These are phyloP conservation scores for Corynorhinus townsendii DNA, from an alignment of 2,113 vertebrate species.

Conservation along the genomic window DNA sequence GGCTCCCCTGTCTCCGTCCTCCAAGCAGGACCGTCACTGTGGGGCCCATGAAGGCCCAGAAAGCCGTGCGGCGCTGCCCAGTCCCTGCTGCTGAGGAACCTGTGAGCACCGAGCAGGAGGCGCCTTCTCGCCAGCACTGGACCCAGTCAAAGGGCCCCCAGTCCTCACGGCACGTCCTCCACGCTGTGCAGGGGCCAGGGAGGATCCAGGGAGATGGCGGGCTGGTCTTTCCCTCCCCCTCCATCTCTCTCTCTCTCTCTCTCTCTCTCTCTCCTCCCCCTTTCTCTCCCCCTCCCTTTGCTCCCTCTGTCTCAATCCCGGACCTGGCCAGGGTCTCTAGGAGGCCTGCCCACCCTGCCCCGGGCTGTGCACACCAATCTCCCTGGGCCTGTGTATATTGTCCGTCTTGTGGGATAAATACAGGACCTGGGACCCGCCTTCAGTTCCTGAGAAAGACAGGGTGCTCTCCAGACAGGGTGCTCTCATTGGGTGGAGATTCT, in stretches of 20 bases:
- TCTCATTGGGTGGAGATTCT: constrained; percentile 43
- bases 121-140: constrained; percentile 18
- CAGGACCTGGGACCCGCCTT: neutral
- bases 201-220: constrained; percentile 31
- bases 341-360: neutral
- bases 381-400: neutral
- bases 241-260: no score
- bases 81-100: constrained; percentile 57
- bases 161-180: constrained; percentile 57
- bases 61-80: neutral
- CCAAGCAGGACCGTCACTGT: neutral
- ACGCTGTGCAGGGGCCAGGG: constrained; percentile 9
- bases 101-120: neutral
- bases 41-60: no score
- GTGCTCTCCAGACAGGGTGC: constrained; percentile 44
- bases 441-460: constrained; percentile 12
- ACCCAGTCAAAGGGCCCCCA: constrained; percentile 44
- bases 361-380: neutral
- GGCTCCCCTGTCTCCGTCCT: constrained; percentile 45
- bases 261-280: no score
- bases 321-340: neutral
- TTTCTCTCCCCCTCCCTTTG: neutral
- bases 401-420: neutral
- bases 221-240: neutral
- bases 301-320: neutral